A percentile compares a stretch with the other conserved stretches of the same genome.
Conservation (phyloP, 2,113 vertebrate genomes). For the Murina feae region DNA sequence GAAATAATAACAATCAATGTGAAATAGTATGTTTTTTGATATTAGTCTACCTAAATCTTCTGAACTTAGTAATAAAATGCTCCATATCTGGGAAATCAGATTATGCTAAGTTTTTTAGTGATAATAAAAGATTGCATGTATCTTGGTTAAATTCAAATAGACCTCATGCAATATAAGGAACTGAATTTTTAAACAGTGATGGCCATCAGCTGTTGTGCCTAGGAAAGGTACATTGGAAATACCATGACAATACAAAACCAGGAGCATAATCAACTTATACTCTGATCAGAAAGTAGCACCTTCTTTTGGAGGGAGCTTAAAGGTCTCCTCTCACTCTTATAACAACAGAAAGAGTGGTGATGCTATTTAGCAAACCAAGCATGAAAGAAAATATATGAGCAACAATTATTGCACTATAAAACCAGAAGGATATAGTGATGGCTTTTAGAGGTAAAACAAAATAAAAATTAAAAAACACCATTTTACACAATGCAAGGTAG, state of each 20-base stretch:
- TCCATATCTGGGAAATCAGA: not conserved
- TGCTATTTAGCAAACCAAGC: not conserved
- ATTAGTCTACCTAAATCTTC: not conserved
- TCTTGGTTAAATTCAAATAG: not conserved
- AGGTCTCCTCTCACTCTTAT: not conserved
- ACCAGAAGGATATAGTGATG: not conserved
- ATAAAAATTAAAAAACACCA: not conserved
- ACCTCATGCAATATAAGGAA: not conserved
- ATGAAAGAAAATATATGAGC: not conserved
- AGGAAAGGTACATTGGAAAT: not conserved
- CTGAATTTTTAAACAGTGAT: not conserved
- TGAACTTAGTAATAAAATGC: not conserved
- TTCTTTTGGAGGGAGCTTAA: not conserved
- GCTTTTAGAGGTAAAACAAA: not conserved
- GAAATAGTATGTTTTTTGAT: not conserved
- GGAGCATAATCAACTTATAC: not conserved
- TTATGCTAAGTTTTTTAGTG: not conserved
- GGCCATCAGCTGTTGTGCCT: not conserved
- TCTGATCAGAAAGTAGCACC: not conserved
- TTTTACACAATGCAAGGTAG: not conserved
- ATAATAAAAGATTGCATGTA: not conserved
- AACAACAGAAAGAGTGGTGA: not conserved
- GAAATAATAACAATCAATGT: not conserved
- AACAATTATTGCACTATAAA: not conserved
- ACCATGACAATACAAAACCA: not conserved